Percentiles rank a stretch among this genome's conserved stretches.
Conservation (phyloP, 2,797 vertebrate genomes). For the Dermochelys coriacea region DNA sequence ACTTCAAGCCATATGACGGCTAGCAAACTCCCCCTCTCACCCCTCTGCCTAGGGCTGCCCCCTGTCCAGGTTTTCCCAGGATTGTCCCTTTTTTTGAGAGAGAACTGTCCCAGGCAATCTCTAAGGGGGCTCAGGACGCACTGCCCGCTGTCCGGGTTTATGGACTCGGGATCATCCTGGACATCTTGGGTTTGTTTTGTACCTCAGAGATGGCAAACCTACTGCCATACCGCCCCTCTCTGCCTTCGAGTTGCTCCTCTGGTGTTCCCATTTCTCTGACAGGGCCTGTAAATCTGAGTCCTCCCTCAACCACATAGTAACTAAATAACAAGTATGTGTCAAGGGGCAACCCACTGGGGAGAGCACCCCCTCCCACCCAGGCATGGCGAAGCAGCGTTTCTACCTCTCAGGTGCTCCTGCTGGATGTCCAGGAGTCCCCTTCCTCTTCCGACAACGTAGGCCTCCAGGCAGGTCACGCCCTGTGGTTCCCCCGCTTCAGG, state of each 20-base stretch:
- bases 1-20: rapidly evolving
- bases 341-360: not conserved
- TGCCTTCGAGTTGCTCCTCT: not conserved
- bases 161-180: not conserved
- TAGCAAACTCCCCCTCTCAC: not conserved
- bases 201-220: not conserved
- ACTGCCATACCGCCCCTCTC: not conserved
- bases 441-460: not conserved
- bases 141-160: not conserved
- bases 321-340: not conserved
- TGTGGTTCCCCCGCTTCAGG: not conserved
- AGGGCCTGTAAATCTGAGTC: not conserved
- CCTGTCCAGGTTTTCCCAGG: too few relatives aligned
- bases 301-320: not conserved
- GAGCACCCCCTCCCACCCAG: too few relatives aligned
- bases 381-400: not conserved
- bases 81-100: not conserved
- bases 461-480: not conserved
- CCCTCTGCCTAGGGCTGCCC: too few relatives aligned
- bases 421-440: not conserved
- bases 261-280: not conserved
- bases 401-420: not conserved
- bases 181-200: not conserved
- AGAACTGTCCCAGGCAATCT: not conserved
- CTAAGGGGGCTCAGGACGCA: too few relatives aligned